These are phyloP conservation scores for Spongilla lacustris DNA, from an alignment of 37 sponge, comb jelly and placozoan genomes.

Conservation along the genomic window DNA sequence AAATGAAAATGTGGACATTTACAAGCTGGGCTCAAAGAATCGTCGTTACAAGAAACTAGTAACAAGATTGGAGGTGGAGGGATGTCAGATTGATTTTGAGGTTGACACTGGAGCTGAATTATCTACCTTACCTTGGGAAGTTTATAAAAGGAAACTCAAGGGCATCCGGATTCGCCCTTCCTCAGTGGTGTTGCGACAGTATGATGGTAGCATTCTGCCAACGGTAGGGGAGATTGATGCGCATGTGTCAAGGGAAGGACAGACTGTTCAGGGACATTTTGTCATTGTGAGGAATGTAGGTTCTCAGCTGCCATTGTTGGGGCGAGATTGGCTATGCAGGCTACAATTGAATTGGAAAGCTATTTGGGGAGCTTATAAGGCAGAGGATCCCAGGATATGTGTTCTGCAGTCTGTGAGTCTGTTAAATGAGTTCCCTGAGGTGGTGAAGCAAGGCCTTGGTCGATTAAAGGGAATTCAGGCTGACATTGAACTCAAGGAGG, in stretches of 20 bases:
- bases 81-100: not conserved
- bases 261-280: not conserved
- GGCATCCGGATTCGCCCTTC: not conserved
- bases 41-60: not conserved
- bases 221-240: not conserved
- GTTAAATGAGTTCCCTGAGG: constrained; percentile 13
- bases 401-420: not conserved
- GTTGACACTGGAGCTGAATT: constrained; percentile 25
- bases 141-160: not conserved
- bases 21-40: not conserved
- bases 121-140: not conserved
- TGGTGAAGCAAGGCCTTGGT: not conserved
- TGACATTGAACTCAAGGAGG: not conserved
- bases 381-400: constrained; percentile 2
- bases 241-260: not conserved
- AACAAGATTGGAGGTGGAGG: not conserved
- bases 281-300: not conserved
- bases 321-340: not conserved
- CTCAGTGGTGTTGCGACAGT: not conserved
- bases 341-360: not conserved
- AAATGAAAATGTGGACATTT: too few species aligned
- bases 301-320: constrained; percentile 10
- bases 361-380: not conserved
- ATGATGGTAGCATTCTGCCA: not conserved
- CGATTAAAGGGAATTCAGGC: constrained; percentile 2